phyloP scores from a whole-genome alignment of 2,888 invertebrate genomes.

The Andrena camellia region DNA sequence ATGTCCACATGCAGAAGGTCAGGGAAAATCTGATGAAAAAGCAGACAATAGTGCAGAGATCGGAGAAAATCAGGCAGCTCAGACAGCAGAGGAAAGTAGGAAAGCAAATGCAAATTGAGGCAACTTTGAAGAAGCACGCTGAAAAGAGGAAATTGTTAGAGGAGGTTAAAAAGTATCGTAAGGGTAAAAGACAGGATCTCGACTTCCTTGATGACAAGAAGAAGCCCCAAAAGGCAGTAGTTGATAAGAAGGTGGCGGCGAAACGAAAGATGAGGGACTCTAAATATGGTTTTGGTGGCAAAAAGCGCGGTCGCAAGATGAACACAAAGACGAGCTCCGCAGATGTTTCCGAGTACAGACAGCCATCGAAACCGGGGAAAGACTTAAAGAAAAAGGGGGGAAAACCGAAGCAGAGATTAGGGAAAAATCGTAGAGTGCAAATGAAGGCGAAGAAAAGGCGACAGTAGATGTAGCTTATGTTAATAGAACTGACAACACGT shows the following conservation, averaged over 20 bases:
- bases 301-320: constrained; percentile 94
- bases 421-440: constrained; percentile 85
- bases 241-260: constrained; percentile 80
- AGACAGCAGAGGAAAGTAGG: constrained; percentile 97
- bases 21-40: constrained; percentile 93
- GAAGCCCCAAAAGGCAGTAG: constrained; percentile 51
- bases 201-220: constrained; percentile 92
- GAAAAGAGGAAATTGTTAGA: constrained; percentile 97
- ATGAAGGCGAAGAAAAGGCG: constrained; percentile 84
- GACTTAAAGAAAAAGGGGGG: constrained; percentile 62
- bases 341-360: constrained; percentile 87
- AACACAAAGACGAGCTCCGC: constrained; percentile 94
- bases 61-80: constrained; percentile 95
- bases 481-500: neutral
- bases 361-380: constrained; percentile 78
- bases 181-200: constrained; percentile 92
- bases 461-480: neutral
- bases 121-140: constrained; percentile 93
- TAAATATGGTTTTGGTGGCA: constrained; percentile 98
- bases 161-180: constrained; percentile 96
- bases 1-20: constrained; percentile 98
- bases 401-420: constrained; percentile 80
- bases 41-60: constrained; percentile 93
- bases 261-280: constrained; percentile 91
- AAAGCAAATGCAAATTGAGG: constrained; percentile 94